Conservation (phyloP, 2,113 vertebrate genomes). For the Chionodraco myersi region DNA sequence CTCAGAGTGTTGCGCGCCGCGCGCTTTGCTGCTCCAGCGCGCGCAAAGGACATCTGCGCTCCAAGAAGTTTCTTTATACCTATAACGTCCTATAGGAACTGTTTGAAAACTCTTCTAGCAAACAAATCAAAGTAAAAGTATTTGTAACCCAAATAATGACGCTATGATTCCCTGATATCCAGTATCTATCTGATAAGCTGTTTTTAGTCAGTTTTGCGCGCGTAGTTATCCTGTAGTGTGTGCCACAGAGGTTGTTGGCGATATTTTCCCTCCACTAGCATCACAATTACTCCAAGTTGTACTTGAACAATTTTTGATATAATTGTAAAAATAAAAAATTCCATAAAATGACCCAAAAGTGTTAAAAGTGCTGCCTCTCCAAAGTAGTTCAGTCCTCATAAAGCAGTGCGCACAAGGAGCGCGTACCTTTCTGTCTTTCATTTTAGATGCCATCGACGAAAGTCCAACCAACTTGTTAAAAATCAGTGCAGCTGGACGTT, state of each 20-base stretch:
- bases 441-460: slow-evolving; percentile 89
- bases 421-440: slow-evolving; percentile 94
- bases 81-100: background rate
- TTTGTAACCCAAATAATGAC: background rate
- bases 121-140: background rate
- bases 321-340: slow-evolving; percentile 1
- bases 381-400: slow-evolving; percentile 38
- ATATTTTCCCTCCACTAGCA: background rate
- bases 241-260: slow-evolving; percentile 4
- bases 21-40: slow-evolving; percentile 44
- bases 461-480: slow-evolving; percentile 30
- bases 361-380: slow-evolving; percentile 9
- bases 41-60: slow-evolving; percentile 39
- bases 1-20: slow-evolving; percentile 37
- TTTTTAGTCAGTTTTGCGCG: background rate
- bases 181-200: background rate
- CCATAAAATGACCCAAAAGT: slow-evolving; percentile 25
- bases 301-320: background rate
- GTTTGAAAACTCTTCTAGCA: background rate
- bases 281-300: slow-evolving; percentile 9
- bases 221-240: slow-evolving; percentile 4
- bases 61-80: background rate
- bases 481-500: slow-evolving; percentile 24
- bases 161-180: background rate
- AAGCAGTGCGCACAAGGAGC: slow-evolving; percentile 49